Evolutionary conservation across 2,797 vertebrate genomes (phyloP), one percentile per base, ranked within the genome.

Genomic region (Crenuchus spilurus): DNA sequence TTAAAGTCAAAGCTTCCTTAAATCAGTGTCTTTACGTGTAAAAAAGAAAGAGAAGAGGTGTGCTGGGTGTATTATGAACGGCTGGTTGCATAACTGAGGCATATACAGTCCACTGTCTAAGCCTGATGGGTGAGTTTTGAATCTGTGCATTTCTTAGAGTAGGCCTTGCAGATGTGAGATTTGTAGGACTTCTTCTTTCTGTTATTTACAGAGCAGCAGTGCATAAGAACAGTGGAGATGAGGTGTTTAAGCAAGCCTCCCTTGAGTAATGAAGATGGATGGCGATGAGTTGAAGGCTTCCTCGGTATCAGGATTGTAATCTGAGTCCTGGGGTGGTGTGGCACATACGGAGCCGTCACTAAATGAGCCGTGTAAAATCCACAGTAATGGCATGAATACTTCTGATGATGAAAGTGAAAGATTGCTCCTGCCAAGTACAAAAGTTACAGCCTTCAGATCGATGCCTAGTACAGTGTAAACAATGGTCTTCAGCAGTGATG

Each of bases 341-440:
- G 39, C 60, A 30, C 60, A 4, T 46, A 39, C 18, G 18, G 60
- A 44, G 52, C 14, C 6, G 51, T 48, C 60, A 26, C 52, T 63
- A 65, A 74, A 70, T 58, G 24, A 63, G 55, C 54, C 16, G 42
- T 64, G 63, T 46, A 58, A 51, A 58, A 51, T 49, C 52, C 46
- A 69, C 30, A 62, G 33, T 41, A 41, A 70, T 44, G 49, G 49
- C 14, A 35, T 37, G 46, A 55, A 31, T 55, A 31, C 28, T 55
- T 55, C 14, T 55, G 14, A 31, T 55, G 28, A 33, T 16, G 10
- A 55, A 33, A 41, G 37, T 4, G 37, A 24, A 7, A 16, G 2
- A 39, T 24, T 39, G 9, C 55, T 37, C 31, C 2, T 22, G 0
- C 8, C 14, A 10, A 35, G 57, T 2, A 10, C 10, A 14, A 11